Evolutionary conservation across 2,888 invertebrate species (phyloP), one percentile per base, ranked within the genome.

Genomic region (Agonopterix subpropinquella): DNA sequence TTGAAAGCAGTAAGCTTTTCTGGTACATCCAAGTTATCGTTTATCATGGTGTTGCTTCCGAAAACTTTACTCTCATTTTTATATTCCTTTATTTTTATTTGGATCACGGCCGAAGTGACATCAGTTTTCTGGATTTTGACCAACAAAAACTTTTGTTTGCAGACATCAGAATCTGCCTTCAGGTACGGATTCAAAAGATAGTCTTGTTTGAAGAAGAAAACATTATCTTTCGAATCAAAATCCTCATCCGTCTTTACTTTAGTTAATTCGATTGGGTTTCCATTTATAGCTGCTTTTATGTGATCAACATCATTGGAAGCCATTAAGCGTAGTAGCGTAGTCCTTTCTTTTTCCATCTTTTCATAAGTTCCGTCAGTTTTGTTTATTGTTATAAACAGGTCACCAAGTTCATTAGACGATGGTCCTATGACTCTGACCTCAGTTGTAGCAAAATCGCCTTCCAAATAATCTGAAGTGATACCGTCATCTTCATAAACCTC

Each of bases 401-500:
- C 64, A 3, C 77, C 75, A 11, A 49, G 48, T 47, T 66, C 54
- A 52, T 80, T 73, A 2, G 73, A 64, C 39, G 55, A 49, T 2
- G 80, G 77, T 1, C 74, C 76, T 11, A 50, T 52, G 35, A 73
- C 68, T 41, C 50, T 61, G 13, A 86, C 61, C 47, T 70, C 65
- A 4, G 85, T 85, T 48, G 59, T 65, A 35, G 82, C 80, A 52
- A 61, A 73, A 37, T 66, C 52, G 0, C 67, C 67, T 49, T 72
- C 51, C 49, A 74, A 62, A 61, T 86, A 86, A 50, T 75, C 72
- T 4, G 70, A 55, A 43, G 79, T 69, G 54, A 73, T 67, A 1
- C 86, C 87, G 51, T 88, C 87, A 53, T 88, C 87, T 73, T 88
- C 87, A 55, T 85, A 87, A 49, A 82, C 62, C 47, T 65, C 59